Evolutionary conservation across 2,113 vertebrate genomes (phyloP), one percentile per base, ranked within the genome.

Genomic region (Campylomormyrus numenius): DNA sequence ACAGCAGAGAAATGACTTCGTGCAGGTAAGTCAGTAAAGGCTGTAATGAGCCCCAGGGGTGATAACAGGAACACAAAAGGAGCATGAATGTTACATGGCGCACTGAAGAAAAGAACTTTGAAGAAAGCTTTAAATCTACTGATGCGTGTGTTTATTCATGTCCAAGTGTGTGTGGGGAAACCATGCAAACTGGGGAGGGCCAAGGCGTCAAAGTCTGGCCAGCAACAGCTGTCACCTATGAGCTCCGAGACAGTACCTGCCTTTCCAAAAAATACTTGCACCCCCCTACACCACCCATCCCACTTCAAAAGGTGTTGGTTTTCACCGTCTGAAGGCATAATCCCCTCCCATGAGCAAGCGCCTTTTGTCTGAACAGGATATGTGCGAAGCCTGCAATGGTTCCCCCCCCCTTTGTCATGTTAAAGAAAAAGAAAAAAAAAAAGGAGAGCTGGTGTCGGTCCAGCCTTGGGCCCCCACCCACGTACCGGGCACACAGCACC

Each of bases 251-350:
- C 35, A 77, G 15, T 39, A 80, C 74, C 74, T 42, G 35, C 74
- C 31, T 42, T 7, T 39, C 35, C 35, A 13, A 13, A 66, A 62
- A 31, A 31, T 1, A 27, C 31, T 2, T 15, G 0, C 6, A 19
- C 5, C 15, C 74, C 70, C 35, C 5, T 0, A 39, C 35, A 77
- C 15, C 35, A 80, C 74, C 74, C 66, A 4, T 77, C 31, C 70
- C 74, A 80, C 74, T 39, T 19, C 74, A 80, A 80, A 80, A 80
- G 74, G 74, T 42, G 74, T 80, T 80, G 74, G 35, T 80, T 80
- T 80, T 42, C 74, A 80, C 31, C 17, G 17, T 42, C 74, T 39
- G 74, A 80, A 80, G 74, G 31, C 15, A 35, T 80, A 80, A 80
- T 80, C 74, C 74, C 74, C 74, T 77, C 35, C 74, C 15, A 6